Conservation (phyloP, 1,140 invertebrate species). For the Teleogryllus occipitalis region DNA sequence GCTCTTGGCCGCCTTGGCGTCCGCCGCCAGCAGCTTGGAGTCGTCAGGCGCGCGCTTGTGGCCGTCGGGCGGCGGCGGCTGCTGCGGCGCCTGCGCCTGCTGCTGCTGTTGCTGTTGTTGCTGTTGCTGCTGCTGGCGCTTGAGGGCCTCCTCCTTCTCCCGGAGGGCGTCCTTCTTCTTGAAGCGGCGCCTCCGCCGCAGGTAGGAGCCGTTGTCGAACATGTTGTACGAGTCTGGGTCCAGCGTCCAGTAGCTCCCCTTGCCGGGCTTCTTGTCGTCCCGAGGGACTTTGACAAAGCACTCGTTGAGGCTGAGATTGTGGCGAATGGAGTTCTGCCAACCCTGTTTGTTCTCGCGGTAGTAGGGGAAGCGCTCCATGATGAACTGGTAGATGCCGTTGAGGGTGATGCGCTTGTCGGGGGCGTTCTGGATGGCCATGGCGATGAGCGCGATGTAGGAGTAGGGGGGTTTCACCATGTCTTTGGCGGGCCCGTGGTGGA, state of each 20-base stretch:
- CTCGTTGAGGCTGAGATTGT: slow-evolving; percentile 96
- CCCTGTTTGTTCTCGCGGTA: slow-evolving; percentile 96
- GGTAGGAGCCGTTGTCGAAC: slow-evolving; percentile 96
- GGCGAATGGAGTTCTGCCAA: slow-evolving; percentile 92
- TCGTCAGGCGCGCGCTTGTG: no score
- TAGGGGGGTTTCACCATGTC: slow-evolving; percentile 95
- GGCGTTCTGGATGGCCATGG: slow-evolving; percentile 94
- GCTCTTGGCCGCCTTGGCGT: not conserved
- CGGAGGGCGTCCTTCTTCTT: slow-evolving; percentile 91
- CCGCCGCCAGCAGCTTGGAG: no score
- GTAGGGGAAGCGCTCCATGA: slow-evolving; percentile 96
- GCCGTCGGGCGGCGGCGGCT: not conserved
- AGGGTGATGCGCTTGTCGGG: slow-evolving; percentile 91
- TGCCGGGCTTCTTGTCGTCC: slow-evolving; percentile 89
- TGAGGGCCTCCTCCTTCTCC: slow-evolving; percentile 79
- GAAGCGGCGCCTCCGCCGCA: slow-evolving; percentile 82
- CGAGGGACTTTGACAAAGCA: slow-evolving; percentile 94
- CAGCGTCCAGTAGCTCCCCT: slow-evolving; percentile 95
- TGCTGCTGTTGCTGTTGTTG: slow-evolving; percentile 11
- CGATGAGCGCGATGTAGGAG: slow-evolving; percentile 95
- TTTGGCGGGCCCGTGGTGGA: slow-evolving; percentile 55
- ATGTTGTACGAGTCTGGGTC: slow-evolving; percentile 96
- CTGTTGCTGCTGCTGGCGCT: slow-evolving; percentile 52
- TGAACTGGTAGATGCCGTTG: slow-evolving; percentile 97
- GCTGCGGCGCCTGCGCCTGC: not conserved